These are phyloP conservation scores for Pollenia angustigena DNA, from an alignment of 2,888 invertebrate species.

Conservation along the genomic window DNA sequence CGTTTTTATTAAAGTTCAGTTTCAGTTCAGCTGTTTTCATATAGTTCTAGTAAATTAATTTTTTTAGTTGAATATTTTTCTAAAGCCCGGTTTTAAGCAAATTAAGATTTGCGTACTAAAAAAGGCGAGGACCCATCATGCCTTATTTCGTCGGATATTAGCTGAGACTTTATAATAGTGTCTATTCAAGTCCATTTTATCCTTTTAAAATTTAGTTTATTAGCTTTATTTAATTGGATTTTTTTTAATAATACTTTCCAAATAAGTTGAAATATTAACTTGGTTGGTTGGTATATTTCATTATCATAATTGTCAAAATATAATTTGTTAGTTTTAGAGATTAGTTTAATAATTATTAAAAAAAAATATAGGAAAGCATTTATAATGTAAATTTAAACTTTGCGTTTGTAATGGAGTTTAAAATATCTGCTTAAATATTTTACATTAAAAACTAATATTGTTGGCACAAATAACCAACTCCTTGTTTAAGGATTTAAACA, in stretches of 20 bases:
- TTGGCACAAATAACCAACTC: slow-evolving; percentile 20
- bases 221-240: neutral
- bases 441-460: neutral
- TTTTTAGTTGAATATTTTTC: too few species aligned
- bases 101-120: neutral
- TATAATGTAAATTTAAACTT: slow-evolving; percentile 43
- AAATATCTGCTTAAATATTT: slow-evolving; percentile 30
- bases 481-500: slow-evolving; percentile 27
- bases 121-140: neutral
- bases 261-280: slow-evolving; percentile 35
- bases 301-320: slow-evolving; percentile 71
- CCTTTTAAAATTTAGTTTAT: neutral
- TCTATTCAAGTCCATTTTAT: neutral
- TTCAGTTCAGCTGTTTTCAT: too few species aligned
- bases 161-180: neutral
- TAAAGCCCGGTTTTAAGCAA: too few species aligned
- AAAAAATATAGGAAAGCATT: neutral
- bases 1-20: too few species aligned
- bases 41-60: too few species aligned
- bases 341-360: slow-evolving; percentile 52
- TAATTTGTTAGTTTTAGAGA: slow-evolving; percentile 71
- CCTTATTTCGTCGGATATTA: too few species aligned
- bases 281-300: slow-evolving; percentile 52
- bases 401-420: neutral
- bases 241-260: neutral